Conservation (phyloP, 2,888 invertebrate species). For the Protophormia terraenovae region DNA sequence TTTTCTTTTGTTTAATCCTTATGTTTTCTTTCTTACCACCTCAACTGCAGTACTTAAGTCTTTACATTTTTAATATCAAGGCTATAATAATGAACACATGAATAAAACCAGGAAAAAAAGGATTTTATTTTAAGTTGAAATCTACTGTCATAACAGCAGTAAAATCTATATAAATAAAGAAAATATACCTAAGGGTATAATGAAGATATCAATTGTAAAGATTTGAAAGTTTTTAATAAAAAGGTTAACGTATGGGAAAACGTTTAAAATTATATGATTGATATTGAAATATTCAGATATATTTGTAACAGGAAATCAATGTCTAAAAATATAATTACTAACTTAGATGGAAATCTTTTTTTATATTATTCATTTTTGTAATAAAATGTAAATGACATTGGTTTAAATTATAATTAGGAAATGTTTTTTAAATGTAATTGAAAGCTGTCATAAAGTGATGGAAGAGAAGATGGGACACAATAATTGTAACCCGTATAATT, state of each 20-base stretch:
- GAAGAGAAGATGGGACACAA: neutral
- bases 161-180: neutral
- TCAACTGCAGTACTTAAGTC: slow-evolving; percentile 56
- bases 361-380: no score
- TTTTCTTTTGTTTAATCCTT: neutral
- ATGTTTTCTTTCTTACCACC: slow-evolving; percentile 11
- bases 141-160: slow-evolving; percentile 42
- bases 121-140: slow-evolving; percentile 32
- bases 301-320: slow-evolving; percentile 4
- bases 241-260: neutral
- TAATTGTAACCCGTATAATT: neutral
- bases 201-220: neutral
- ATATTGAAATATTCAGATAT: slow-evolving; percentile 17
- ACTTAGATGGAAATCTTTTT: neutral
- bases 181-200: neutral
- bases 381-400: neutral
- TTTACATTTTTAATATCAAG: slow-evolving; percentile 35
- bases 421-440: neutral
- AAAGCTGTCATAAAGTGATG: neutral
- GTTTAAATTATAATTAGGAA: neutral
- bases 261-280: neutral
- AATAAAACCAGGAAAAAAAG: neutral
- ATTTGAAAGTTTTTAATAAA: neutral
- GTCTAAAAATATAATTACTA: neutral
- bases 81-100: neutral